Percentiles rank a stretch among this genome's conserved stretches.
These are phyloP conservation scores for Ceuthmochares aereus DNA, from an alignment of 2,113 vertebrate genomes.

Conservation along the genomic window DNA sequence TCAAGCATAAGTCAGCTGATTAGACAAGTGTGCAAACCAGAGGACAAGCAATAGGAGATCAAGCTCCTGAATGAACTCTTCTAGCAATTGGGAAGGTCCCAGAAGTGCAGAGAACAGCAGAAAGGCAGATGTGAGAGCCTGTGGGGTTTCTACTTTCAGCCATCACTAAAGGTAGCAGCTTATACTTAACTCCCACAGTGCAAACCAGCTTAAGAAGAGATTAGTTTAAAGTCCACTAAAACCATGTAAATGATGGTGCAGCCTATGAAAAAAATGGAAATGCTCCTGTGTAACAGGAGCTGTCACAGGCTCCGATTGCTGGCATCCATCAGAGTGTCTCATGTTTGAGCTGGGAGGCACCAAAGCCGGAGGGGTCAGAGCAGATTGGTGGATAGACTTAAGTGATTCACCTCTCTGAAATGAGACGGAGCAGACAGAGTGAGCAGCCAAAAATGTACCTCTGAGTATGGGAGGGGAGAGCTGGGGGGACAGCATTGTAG, in stretches of 20 bases:
- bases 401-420: background rate
- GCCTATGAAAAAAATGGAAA: background rate
- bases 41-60: background rate
- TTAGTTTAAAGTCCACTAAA: conserved; percentile 30
- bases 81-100: background rate
- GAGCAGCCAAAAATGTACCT: background rate
- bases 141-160: background rate
- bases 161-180: background rate
- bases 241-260: background rate
- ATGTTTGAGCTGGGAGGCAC: background rate
- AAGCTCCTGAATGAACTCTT: background rate
- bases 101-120: background rate
- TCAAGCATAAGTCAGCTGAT: background rate
- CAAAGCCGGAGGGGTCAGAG: background rate
- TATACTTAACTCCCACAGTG: background rate
- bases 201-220: conserved; percentile 24
- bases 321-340: background rate
- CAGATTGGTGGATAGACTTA: background rate
- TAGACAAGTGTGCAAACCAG: background rate
- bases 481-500: background rate
- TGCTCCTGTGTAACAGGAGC: background rate
- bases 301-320: background rate
- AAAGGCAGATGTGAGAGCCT: background rate
- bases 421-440: background rate
- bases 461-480: background rate